A percentile compares a stretch with the other conserved stretches of the same genome.
Conservation (phyloP, 2,888 invertebrate species). For the Volucella bombylans region DNA sequence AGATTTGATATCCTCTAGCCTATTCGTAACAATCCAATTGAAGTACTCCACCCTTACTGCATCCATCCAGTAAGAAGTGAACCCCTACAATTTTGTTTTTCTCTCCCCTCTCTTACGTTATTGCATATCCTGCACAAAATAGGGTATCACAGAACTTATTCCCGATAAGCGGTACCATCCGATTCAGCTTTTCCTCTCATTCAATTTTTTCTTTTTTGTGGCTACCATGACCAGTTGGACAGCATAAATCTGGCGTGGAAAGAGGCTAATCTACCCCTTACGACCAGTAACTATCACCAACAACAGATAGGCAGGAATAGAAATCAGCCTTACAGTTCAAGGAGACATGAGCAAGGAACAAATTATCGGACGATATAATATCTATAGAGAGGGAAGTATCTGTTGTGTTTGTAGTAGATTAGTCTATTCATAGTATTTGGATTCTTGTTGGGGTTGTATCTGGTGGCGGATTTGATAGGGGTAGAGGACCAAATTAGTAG, state of each 20-base stretch:
- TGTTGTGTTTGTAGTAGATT: constrained; percentile 59
- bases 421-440: constrained; percentile 23
- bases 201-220: neutral
- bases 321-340: constrained; percentile 16
- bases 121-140: too few species aligned
- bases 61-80: too few species aligned
- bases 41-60: too few species aligned
- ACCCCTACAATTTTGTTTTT: too few species aligned
- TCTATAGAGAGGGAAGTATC: constrained; percentile 6
- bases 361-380: constrained; percentile 30
- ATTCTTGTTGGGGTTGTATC: constrained; percentile 32
- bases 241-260: constrained; percentile 57
- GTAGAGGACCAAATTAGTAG: constrained; percentile 77
- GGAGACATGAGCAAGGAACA: constrained; percentile 48
- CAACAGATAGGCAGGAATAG: neutral
- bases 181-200: neutral
- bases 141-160: too few species aligned
- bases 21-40: too few species aligned
- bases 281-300: constrained; percentile 1
- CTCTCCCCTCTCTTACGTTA: too few species aligned
- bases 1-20: too few species aligned
- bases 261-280: constrained; percentile 43
- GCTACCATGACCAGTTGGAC: constrained; percentile 38
- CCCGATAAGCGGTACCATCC: too few species aligned
- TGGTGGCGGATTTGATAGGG: constrained; percentile 14